These are phyloP conservation scores for Spatula versicolor DNA, from an alignment of 2,797 vertebrate genomes.

Conservation along the genomic window DNA sequence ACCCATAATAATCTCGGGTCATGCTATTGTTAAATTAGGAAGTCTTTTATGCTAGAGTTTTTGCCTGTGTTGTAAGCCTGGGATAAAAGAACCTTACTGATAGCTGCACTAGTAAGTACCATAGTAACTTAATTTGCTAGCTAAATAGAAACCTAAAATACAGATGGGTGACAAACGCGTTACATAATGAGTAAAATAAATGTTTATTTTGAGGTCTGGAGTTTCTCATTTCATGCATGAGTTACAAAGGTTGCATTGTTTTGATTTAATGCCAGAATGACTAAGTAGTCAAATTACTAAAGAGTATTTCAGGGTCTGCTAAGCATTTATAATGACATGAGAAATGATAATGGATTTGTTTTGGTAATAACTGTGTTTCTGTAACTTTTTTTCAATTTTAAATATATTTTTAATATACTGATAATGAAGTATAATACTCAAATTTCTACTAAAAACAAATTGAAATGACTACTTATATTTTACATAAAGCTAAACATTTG, in stretches of 20 bases:
- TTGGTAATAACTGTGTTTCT: conserved; percentile 12
- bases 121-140: conserved; percentile 3
- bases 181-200: background rate
- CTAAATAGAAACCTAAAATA: conserved; percentile 18
- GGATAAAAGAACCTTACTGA: background rate
- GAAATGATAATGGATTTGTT: conserved; percentile 44
- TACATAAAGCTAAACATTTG: background rate
- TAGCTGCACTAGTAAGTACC: background rate
- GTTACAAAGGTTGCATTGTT: conserved; percentile 76
- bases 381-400: background rate
- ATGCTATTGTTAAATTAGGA: background rate
- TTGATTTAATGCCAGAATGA: conserved; percentile 76
- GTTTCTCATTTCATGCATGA: conserved; percentile 78
- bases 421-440: background rate
- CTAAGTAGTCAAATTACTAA: conserved; percentile 26
- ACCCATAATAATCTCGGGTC: background rate
- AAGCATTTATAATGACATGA: conserved; percentile 40
- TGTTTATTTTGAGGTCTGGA: conserved; percentile 33
- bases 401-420: background rate
- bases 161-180: background rate
- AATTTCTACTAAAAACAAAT: conserved; percentile 15
- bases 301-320: conserved; percentile 53
- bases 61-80: background rate
- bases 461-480: conserved; percentile 9
- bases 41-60: background rate